Percentiles rank a stretch among this genome's conserved stretches.
phyloP scores from a whole-genome alignment of 2,888 invertebrate genomes.

The Blomia tropicalis region DNA sequence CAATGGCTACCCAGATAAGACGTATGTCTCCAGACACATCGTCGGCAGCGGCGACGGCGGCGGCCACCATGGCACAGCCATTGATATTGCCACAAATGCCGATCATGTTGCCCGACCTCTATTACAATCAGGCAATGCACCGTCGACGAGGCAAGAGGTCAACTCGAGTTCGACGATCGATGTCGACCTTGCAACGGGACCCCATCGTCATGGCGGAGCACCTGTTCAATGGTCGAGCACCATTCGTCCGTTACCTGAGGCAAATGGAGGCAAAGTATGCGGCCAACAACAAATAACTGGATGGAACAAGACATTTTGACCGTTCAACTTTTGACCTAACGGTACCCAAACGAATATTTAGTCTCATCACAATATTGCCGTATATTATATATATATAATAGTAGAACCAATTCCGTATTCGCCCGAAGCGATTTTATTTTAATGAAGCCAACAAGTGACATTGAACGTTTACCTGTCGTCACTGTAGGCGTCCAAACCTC shows the following conservation, averaged over 20 bases:
- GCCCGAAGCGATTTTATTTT: too few relatives aligned
- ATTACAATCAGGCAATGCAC: constrained; percentile 18
- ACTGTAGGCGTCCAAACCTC: not conserved
- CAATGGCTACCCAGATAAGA: constrained; percentile 20
- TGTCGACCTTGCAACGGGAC: not conserved
- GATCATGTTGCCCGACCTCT: constrained; percentile 6
- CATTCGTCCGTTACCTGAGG: not conserved
- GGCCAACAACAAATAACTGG: too few relatives aligned
- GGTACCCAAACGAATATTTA: too few relatives aligned
- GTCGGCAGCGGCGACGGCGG: not conserved
- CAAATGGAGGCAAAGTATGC: constrained; percentile 1
- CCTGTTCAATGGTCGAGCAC: not conserved
- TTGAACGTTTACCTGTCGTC: not conserved
- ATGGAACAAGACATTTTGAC: not conserved
- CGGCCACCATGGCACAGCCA: too few relatives aligned
- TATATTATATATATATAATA: too few relatives aligned
- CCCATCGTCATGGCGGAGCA: not conserved
- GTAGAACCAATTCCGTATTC: too few relatives aligned
- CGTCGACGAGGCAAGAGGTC: constrained; percentile 19
- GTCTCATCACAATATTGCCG: too few relatives aligned
- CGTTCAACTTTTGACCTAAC: not conserved
- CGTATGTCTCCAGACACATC: constrained; percentile 20
- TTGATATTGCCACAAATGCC: not conserved
- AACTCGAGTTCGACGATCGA: not conserved
- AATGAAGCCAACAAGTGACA: too few relatives aligned